These are phyloP conservation scores for Amblyopsis hoosieri DNA, from an alignment of 2,797 vertebrate genomes.

Conservation along the genomic window DNA sequence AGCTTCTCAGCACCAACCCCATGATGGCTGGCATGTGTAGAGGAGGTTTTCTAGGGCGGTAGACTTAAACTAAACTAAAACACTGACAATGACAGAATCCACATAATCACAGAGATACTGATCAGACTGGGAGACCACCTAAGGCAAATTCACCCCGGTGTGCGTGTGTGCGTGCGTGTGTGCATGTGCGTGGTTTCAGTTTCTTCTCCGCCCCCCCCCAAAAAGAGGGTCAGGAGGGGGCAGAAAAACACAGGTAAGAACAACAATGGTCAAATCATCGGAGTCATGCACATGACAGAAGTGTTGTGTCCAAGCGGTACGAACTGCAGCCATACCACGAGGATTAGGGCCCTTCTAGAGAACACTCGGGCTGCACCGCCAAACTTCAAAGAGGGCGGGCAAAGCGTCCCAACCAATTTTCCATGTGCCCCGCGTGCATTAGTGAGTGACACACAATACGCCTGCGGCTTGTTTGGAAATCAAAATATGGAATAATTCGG, in stretches of 20 bases:
- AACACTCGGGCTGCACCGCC: slow-evolving; percentile 46
- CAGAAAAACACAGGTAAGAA: slow-evolving; percentile 75
- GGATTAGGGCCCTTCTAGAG: slow-evolving; percentile 68
- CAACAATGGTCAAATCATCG: slow-evolving; percentile 68
- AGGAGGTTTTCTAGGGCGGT: too few relatives aligned
- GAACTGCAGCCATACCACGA: slow-evolving; percentile 61
- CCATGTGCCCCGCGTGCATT: slow-evolving; percentile 61
- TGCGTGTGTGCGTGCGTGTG: too few relatives aligned
- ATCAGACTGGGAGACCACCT: too few relatives aligned
- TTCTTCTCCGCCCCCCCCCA: background rate
- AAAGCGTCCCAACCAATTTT: slow-evolving; percentile 54
- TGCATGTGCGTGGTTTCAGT: too few relatives aligned
- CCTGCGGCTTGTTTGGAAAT: slow-evolving; percentile 72
- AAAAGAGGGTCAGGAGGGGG: slow-evolving; percentile 28
- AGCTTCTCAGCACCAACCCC: too few relatives aligned
- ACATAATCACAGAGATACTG: too few relatives aligned
- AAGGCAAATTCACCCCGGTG: too few relatives aligned
- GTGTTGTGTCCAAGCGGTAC: slow-evolving; percentile 47
- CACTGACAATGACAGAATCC: too few relatives aligned
- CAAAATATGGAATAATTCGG: slow-evolving; percentile 69
- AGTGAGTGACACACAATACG: slow-evolving; percentile 64
- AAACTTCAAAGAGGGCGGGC: slow-evolving; percentile 62
- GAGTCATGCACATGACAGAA: slow-evolving; percentile 66
- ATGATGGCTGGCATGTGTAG: too few relatives aligned
- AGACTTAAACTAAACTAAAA: too few relatives aligned